Evolutionary conservation across 1,140 invertebrate species (phyloP), one percentile per base, ranked within the genome.

Genomic region (Heliconius melpomene): DNA sequence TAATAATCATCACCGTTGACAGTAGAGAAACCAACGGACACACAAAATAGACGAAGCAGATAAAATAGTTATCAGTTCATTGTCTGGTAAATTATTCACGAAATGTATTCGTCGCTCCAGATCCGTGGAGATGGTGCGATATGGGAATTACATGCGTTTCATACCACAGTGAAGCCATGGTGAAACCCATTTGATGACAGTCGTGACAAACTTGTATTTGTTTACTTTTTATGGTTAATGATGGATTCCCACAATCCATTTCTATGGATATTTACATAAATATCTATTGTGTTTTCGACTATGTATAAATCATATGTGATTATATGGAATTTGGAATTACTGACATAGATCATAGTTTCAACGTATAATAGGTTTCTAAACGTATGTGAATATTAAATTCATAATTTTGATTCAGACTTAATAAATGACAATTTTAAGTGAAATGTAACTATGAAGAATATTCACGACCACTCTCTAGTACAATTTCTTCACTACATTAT

Each of bases 41-140:
- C 5, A 32, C 18, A 40, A 72, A 50, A 72, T 32, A 52, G 20
- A 71, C 57, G n/a, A 77, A 77, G 32, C 72, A 83, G 70, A 81
- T 36, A 90, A 89, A 89, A 88, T 85, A 89, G 86, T 91, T 91
- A 88, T 83, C 88, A 88, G 87, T 84, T 86, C 87, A 89, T 91
- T 90, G 91, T 93, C 82, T 88, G 88, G 88, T 90, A 92, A 92
- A 93, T 92, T 92, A 92, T 91, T 91, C 91, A 93, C 90, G 89
- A 91, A 91, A 89, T 88, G 85, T 85, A 87, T 89, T 90, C 88
- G 87, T 82, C 90, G 89, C 88, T 90, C 87, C 78, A 91, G 86
- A 91, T 91, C 86, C 78, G 82, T 73, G 75, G 85, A 91, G 92
- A 93, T 91, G 84, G 84, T 84, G 84, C 85, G 92, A 93, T 93